Base-by-base conservation (phyloP, 2,797 vertebrate species). In the Scomberomorus guttatus region DNA sequence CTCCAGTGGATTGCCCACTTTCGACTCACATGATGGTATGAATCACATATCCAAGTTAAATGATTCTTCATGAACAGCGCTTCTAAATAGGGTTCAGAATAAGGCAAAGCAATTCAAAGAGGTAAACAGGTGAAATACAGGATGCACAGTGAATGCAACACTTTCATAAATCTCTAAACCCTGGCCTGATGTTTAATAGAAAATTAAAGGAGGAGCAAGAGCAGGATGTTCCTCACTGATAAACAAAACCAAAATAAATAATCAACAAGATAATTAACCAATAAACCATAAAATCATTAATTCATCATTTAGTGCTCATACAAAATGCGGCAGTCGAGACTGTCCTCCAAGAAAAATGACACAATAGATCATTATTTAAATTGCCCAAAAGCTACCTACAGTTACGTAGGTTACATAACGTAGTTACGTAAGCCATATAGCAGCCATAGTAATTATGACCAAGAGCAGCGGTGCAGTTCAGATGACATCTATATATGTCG, bases 21-120 rank as follows among this genome's bases (percentile, higher is more conserved):
- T 76, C 54, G 64, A 60, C 72, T 18, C 48, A 48, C 63, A 48
- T 24, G 14, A 62, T 57, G 79, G 77, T 7, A 68, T 84, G 83
- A 87, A 81, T 86, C 82, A 80, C 27, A 15, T 68, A 37, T 66
- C 55, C 52, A 58, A 59, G 57, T 85, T 74, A 86, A 88, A 89
- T 78, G 55, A 77, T 37, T 37, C 52, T 75, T 81, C 68, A 60
- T 77, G 37, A 80, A 51, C 63, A 65, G 54, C 59, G 66, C 18
- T 13, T 63, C 75, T 76, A 62, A 85, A 80, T 37, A 39, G 63
- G 52, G 14, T 67, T 77, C 60, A 42, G 37, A 11, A 13, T 52
- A 20, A 77, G 42, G 32, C 66, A 73, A 75, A 76, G 79, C 25
- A 54, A 75, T 74, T 70, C 46, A 71, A 57, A 63, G 52, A 69